A percentile compares a stretch with the other conserved stretches of the same genome.
Conservation (phyloP, 2,797 vertebrate species). For the Loriculus beryllinus region DNA sequence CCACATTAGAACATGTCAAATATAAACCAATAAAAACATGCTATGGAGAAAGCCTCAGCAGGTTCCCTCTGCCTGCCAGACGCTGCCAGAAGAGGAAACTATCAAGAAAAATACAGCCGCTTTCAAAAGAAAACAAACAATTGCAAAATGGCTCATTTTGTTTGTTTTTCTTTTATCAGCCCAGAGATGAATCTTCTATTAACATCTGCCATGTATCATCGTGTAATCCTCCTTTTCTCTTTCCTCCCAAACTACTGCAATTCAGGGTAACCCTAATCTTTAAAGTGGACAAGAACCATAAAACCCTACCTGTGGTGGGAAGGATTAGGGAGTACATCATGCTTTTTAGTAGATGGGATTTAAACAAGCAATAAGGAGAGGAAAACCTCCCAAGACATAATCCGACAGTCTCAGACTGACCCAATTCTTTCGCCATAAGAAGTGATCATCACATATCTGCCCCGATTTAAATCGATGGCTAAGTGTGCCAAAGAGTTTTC, state of each 20-base stretch:
- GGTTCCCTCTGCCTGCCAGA: neutral
- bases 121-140: conserved; percentile 36
- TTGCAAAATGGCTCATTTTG: conserved; percentile 58
- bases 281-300: conserved; percentile 79
- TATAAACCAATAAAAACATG: neutral
- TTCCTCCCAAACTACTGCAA: conserved; percentile 56
- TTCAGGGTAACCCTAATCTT: conserved; percentile 79
- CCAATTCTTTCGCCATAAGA: conserved; percentile 74
- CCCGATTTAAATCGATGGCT: neutral
- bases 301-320: conserved; percentile 76
- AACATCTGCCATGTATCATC: conserved; percentile 71
- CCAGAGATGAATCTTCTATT: conserved; percentile 53
- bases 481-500: conserved; percentile 10
- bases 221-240: conserved; percentile 72
- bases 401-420: conserved; percentile 75
- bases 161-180: conserved; percentile 64
- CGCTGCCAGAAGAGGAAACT: neutral
- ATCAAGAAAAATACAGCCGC: conserved; percentile 24
- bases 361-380: conserved; percentile 75
- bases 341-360: conserved; percentile 75
- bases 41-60: neutral
- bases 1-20: neutral
- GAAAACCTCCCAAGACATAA: conserved; percentile 80
- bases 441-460: conserved; percentile 28
- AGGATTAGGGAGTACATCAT: conserved; percentile 73